Evolutionary conservation across 1,140 invertebrate genomes (phyloP).

Genomic region (Lasioglossum baleicum): DNA sequence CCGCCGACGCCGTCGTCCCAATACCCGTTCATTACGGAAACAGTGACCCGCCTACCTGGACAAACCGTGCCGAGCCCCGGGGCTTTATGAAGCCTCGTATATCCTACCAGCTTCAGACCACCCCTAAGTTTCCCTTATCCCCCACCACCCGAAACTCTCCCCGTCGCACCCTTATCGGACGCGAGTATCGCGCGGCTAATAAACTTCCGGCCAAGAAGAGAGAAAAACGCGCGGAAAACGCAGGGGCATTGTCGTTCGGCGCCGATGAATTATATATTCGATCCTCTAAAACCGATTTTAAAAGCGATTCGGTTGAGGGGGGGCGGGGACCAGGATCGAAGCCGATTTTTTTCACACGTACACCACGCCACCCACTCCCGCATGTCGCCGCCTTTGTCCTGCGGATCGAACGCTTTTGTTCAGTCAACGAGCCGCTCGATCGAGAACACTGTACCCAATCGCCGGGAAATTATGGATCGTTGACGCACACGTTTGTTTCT

Average conservation of each 20-base stretch:
- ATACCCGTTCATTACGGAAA: constrained; percentile 5
- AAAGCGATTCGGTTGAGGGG: background rate
- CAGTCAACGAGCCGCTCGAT: background rate
- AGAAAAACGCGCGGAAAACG: background rate
- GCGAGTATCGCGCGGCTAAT: background rate
- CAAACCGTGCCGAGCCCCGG: background rate
- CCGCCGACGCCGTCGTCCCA: background rate
- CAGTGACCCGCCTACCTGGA: constrained; percentile 5
- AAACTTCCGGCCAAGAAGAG: background rate
- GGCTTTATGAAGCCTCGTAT: background rate
- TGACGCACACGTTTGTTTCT: too few relatives aligned
- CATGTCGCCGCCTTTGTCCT: background rate
- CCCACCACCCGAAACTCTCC: background rate
- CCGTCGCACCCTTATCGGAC: background rate
- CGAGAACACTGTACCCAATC: background rate
- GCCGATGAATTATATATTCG: background rate
- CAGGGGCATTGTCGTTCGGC: background rate
- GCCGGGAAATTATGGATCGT: background rate
- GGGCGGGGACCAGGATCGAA: background rate
- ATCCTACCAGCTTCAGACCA: background rate
- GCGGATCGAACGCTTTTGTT: background rate
- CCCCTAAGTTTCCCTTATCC: background rate
- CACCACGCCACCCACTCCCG: too few relatives aligned
- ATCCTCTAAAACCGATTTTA: background rate
- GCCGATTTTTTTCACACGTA: background rate